These are phyloP conservation scores for Mesorhabditis belari DNA, from an alignment of 2,888 invertebrate species.

Conservation along the genomic window DNA sequence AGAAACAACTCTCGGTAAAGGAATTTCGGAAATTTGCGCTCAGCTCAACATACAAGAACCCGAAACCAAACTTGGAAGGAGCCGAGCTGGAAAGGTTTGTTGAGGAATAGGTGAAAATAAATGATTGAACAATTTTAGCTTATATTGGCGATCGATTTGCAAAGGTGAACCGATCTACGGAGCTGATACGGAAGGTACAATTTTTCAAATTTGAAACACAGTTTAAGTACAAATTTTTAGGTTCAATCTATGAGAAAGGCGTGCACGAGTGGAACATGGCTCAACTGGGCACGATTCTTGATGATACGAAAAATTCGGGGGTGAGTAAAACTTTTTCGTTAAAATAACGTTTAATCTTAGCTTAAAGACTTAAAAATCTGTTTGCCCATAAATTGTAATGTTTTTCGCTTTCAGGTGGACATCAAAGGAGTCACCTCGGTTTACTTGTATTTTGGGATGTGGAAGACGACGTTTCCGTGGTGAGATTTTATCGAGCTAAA, in stretches of 20 bases:
- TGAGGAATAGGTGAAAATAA: background rate
- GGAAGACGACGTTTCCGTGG: slow-evolving; percentile 99
- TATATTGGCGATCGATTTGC: slow-evolving; percentile 96
- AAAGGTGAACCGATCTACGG: slow-evolving; percentile 95
- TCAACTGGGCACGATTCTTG: slow-evolving; percentile 81
- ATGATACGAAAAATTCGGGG: slow-evolving; percentile 59
- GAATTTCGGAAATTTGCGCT: slow-evolving; percentile 1
- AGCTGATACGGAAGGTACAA: slow-evolving; percentile 94
- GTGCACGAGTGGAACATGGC: slow-evolving; percentile 91
- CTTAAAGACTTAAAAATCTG: background rate
- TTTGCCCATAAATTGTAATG: background rate
- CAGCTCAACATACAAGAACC: background rate
- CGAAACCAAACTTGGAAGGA: background rate
- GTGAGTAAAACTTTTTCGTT: background rate
- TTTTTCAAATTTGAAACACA: no score
- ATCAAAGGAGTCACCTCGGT: slow-evolving; percentile 97
- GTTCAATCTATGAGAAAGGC: slow-evolving; percentile 73
- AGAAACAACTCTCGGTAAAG: slow-evolving; percentile 82
- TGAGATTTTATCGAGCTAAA: no score
- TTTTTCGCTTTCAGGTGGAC: slow-evolving; percentile 65
- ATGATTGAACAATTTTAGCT: slow-evolving; percentile 62
- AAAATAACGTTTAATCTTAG: background rate
- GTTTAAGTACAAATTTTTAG: no score
- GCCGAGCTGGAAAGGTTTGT: background rate
- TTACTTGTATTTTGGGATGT: slow-evolving; percentile 97